Base-by-base conservation (phyloP, 2,888 invertebrate genomes). In the Harpalus rubripes region DNA sequence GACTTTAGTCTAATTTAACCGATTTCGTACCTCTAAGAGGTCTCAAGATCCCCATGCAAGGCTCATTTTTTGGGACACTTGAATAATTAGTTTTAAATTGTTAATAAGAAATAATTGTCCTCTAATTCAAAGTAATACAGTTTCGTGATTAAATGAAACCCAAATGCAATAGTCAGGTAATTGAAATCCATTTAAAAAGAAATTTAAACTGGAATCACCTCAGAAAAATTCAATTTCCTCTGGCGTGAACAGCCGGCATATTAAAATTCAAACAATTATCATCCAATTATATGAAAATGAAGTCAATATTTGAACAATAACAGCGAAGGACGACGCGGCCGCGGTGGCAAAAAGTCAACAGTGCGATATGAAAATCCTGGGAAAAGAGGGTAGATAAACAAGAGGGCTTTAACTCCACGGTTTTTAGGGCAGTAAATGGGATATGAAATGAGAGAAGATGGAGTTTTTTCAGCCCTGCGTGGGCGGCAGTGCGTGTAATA, bases 371-470 rank as follows among this genome's bases (percentile, higher is more conserved):
- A 78, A 78, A 84, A 65, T 84, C 63, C 76, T 74, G 78, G 74
- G 59, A 83, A 26, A 74, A 74, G 84, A 52, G 63, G 52, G 78
- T 78, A 84, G 78, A 84, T 78, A 84, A 84, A 84, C 44, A 78
- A 78, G 84, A 78, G 86, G 87, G 86, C 86, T 88, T 89, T 89
- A 88, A 88, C 88, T 89, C 84, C 88, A 88, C 88, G 88, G 88
- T 86, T 88, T 88, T 88, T 88, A 87, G 88, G 87, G 88, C 86
- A 87, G 87, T 88, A 89, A 88, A 89, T 89, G 89, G 88, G 89
- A 88, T 89, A 89, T 89, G 88, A 89, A 88, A 89, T 89, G 88
- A 89, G 87, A 87, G 86, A 84, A 41, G 59, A 41, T 78, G 16
- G 44, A 22, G 59, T 65, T 84, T 84, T 78, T 84, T 78, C 65